These are phyloP conservation scores for Chionis minor DNA, from an alignment of 2,113 vertebrate species.

Conservation along the genomic window DNA sequence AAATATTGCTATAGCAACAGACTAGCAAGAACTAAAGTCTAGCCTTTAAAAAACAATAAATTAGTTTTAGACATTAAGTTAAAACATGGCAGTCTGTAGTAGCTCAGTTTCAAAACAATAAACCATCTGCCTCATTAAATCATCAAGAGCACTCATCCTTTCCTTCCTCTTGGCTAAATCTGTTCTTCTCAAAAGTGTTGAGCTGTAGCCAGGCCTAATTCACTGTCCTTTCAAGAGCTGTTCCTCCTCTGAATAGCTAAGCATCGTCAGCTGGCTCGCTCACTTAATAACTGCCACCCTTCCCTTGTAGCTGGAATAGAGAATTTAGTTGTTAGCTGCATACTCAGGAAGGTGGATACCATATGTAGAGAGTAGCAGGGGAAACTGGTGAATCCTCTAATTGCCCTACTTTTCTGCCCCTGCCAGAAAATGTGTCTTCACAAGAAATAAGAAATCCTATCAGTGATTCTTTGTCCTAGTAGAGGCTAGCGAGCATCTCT, in stretches of 20 bases:
- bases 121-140: constrained; percentile 54
- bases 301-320: background rate
- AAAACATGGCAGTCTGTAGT: background rate
- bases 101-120: constrained; percentile 26
- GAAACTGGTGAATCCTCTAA: background rate
- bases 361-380: background rate
- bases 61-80: background rate
- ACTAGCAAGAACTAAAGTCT: background rate
- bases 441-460: background rate
- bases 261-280: background rate
- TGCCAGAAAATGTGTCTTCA: accelerated
- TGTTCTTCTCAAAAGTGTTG: background rate
- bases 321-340: background rate
- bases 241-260: background rate
- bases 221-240: background rate
- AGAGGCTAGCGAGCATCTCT: background rate
- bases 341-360: background rate
- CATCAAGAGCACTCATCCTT: constrained; percentile 18
- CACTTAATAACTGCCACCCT: background rate
- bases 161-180: constrained; percentile 23
- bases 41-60: background rate
- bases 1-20: background rate
- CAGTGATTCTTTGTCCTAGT: background rate
- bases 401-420: background rate
- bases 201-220: constrained; percentile 27